phyloP scores from a whole-genome alignment of 1,140 invertebrate species.

The Babylonia areolata region DNA sequence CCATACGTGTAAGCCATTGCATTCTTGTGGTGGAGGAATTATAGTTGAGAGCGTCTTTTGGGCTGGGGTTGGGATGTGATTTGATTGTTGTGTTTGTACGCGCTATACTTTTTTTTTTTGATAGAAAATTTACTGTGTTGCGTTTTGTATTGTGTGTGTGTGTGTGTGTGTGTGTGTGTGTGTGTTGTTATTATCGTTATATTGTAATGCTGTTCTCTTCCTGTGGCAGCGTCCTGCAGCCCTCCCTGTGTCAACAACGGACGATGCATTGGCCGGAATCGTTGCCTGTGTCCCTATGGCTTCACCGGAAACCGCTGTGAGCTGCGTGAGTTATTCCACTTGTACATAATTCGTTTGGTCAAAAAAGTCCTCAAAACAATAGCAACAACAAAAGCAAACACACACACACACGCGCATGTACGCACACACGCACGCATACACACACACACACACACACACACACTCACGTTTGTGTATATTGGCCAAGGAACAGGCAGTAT shows the following conservation, averaged over 20 bases:
- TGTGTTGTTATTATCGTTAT: conserved; percentile 1
- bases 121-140: no score
- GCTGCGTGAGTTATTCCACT: conserved; percentile 46
- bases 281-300: conserved; percentile 56
- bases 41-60: no score
- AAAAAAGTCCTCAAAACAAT: no score
- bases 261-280: conserved; percentile 53
- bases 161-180: conserved; percentile 9
- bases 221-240: conserved; percentile 52
- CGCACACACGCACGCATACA: background rate
- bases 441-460: conserved; percentile 14
- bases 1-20: no score
- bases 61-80: no score
- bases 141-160: background rate
- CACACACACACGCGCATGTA: background rate
- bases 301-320: conserved; percentile 55
- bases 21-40: no score
- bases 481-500: no score
- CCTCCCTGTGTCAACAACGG: conserved; percentile 58
- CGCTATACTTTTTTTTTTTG: no score
- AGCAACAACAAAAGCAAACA: background rate
- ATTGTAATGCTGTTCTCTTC: background rate
- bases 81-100: no score
- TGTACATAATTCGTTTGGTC: no score
- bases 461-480: background rate